These are phyloP conservation scores for Perca schrenkii DNA, from an alignment of 2,113 vertebrate genomes.

Conservation along the genomic window DNA sequence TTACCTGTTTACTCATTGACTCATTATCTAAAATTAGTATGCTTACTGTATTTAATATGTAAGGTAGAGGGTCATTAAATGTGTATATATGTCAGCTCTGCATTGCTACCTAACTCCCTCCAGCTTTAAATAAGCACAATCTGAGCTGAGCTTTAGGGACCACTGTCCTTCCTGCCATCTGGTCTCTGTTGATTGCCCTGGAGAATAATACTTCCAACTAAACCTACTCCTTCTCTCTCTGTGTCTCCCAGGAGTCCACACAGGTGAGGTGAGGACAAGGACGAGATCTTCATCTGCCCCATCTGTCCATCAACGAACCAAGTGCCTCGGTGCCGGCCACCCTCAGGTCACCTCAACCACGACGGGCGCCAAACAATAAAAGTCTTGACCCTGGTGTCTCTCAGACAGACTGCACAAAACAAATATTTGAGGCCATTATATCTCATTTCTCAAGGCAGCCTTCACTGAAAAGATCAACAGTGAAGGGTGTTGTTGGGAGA, in stretches of 20 bases:
- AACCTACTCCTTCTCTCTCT: constrained; percentile 53
- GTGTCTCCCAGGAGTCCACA: constrained; percentile 55
- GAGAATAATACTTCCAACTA: constrained; percentile 54
- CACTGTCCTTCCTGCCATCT: constrained; percentile 62
- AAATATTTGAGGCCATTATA: constrained; percentile 82
- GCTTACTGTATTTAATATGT: constrained; percentile 13
- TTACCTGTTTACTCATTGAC: not conserved
- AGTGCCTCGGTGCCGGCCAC: constrained; percentile 72
- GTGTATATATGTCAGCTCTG: constrained; percentile 33
- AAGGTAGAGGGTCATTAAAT: constrained; percentile 13
- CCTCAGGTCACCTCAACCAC: constrained; percentile 68
- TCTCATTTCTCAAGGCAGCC: constrained; percentile 64
- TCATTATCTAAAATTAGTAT: not conserved
- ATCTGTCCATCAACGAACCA: constrained; percentile 63
- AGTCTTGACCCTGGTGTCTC: constrained; percentile 59
- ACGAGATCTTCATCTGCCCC: constrained; percentile 57
- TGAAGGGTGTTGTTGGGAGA: constrained; percentile 57
- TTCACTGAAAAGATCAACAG: constrained; percentile 69
- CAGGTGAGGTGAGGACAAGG: constrained; percentile 70
- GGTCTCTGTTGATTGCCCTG: constrained; percentile 37
- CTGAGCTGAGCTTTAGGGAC: constrained; percentile 46
- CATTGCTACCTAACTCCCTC: constrained; percentile 45
- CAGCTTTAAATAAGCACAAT: constrained; percentile 59
- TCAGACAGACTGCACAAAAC: constrained; percentile 63
- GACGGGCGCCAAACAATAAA: constrained; percentile 69